Conservation (phyloP, 2,797 vertebrate genomes). For the Agapornis canus region DNA sequence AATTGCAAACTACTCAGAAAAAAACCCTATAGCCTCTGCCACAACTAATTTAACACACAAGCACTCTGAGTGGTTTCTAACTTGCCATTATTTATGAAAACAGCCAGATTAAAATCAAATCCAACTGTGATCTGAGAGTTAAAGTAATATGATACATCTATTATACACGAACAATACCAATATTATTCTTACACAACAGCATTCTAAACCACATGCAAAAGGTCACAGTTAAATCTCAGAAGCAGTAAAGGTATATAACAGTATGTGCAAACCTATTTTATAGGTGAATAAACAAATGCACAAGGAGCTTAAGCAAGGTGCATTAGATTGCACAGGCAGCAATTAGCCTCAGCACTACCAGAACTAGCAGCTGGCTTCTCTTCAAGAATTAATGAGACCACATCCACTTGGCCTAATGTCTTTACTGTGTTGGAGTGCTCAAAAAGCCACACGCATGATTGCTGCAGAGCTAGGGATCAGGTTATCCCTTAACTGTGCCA, state of each 20-base stretch:
- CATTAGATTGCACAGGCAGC: neutral
- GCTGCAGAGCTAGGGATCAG: neutral
- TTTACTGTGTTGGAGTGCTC: neutral
- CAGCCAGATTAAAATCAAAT: neutral
- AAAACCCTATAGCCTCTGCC: neutral
- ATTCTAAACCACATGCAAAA: neutral
- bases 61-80: neutral
- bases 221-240: neutral
- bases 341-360: neutral
- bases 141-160: neutral
- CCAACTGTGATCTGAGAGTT: neutral
- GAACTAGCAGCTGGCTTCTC: neutral
- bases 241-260: neutral
- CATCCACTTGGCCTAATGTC: neutral
- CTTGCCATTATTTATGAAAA: neutral
- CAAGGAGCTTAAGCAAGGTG: accelerated
- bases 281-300: neutral
- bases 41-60: neutral
- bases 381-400: neutral
- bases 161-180: accelerated
- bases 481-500: neutral
- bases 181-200: accelerated
- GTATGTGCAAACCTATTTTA: neutral
- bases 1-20: neutral
- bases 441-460: accelerated